Evolutionary conservation across 92 coral and sea anemone genomes (phyloP), one percentile per base, ranked within the genome.

Genomic region (Epizoanthus illoricatus): DNA sequence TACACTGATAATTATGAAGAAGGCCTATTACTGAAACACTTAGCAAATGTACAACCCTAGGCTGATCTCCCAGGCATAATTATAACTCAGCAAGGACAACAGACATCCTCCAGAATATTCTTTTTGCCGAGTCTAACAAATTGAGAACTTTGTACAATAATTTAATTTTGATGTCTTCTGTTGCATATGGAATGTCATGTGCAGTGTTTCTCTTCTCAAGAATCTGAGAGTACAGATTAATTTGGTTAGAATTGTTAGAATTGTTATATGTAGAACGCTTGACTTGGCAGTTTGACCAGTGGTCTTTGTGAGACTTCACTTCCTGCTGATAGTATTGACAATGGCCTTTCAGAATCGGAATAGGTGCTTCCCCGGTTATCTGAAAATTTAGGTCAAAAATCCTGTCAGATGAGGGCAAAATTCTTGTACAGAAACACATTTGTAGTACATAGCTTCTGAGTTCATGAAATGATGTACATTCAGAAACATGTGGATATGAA

Each of bases 231-330:
- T 76, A 40, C 33, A 62, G 33, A 62, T 64, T 47, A 40, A 23
- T 24, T 10, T 56, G 71, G 67, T 78, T 61, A 40, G 7, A 47
- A 47, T 78, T 78, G 60, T 78, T 78, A 78, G 82, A 20, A 42
- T 78, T 64, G 16, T 78, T 43, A 78, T 20, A 64, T 78, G 55
- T 62, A 64, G 18, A 43, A 42, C 20, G 33, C 13, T 17, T 43
- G 67, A 19, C 11, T 42, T 42, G 64, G 59, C 16, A 59, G 40
- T 78, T 78, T 78, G 57, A 78, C 82, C 59, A 78, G 45, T 45
- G 82, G 82, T 49, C 65, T 78, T 78, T 78, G 82, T 62, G 82
- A 78, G 15, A 63, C 71, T 78, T 64, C 82, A 63, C 82, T 78
- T 16, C 82, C 82, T n/a, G 82, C 82, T 10, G 82, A 78, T 20